phyloP scores from a whole-genome alignment of 2,113 vertebrate genomes.

The Rhodinocichla rosea region DNA sequence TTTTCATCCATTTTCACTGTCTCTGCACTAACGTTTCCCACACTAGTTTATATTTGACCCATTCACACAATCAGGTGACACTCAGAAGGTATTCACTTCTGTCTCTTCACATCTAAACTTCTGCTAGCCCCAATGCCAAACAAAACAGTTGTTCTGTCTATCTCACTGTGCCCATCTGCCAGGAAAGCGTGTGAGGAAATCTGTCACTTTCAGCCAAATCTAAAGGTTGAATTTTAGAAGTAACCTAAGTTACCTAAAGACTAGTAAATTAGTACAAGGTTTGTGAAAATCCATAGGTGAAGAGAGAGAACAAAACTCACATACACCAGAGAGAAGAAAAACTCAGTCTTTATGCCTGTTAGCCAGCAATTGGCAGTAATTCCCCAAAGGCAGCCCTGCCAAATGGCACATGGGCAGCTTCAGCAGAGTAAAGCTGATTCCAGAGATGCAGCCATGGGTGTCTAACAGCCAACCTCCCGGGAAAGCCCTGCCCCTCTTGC shows the following conservation, averaged over 20 bases:
- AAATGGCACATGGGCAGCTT: accelerated
- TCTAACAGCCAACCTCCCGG: background rate
- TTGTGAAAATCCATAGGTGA: background rate
- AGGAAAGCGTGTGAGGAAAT: background rate
- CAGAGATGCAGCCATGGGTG: accelerated
- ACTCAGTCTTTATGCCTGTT: background rate
- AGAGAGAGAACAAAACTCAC: background rate
- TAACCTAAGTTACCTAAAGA: too few species aligned
- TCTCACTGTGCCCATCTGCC: background rate
- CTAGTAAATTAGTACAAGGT: background rate
- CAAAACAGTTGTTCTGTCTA: background rate
- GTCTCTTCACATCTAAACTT: background rate
- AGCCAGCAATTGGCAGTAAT: background rate
- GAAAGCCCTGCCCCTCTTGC: background rate
- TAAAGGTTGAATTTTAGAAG: background rate
- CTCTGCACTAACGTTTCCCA: background rate
- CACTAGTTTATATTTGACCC: background rate
- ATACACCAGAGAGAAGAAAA: background rate
- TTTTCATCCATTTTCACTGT: background rate
- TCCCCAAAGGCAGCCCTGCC: background rate
- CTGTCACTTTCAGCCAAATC: background rate
- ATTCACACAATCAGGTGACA: background rate
- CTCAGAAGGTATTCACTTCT: background rate
- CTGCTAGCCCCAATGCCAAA: background rate
- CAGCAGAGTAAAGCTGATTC: background rate